Percentiles rank a stretch among this genome's conserved stretches.
phyloP scores from a whole-genome alignment of 2,113 vertebrate species.

The Muntiacus reevesi region DNA sequence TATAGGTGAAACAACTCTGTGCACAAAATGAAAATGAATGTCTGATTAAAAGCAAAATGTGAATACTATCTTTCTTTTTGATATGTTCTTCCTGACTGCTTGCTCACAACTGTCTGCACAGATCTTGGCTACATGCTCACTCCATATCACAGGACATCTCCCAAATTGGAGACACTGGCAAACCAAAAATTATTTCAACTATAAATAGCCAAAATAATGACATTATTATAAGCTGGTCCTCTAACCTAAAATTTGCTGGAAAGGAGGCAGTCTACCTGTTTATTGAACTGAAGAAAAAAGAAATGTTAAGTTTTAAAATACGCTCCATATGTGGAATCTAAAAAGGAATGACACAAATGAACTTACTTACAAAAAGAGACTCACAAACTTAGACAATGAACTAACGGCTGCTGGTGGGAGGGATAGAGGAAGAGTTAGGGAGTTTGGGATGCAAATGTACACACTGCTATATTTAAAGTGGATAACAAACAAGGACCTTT shows the following conservation, averaged over 20 bases:
- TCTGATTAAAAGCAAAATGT: neutral
- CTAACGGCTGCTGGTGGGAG: neutral
- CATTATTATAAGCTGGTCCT: neutral
- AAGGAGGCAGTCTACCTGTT: neutral
- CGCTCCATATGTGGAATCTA: neutral
- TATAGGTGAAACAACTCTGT: neutral
- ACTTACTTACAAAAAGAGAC: neutral
- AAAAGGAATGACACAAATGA: neutral
- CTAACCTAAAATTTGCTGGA: neutral
- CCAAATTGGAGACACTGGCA: neutral
- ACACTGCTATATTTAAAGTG: neutral
- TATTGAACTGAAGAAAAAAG: neutral
- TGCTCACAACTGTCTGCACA: neutral
- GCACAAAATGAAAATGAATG: neutral
- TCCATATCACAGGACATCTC: neutral
- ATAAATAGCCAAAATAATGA: neutral
- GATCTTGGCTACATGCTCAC: neutral
- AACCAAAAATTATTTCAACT: neutral
- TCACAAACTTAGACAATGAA: neutral
- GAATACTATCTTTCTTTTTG: neutral
- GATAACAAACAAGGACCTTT: neutral
- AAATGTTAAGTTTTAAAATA: neutral
- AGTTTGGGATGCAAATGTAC: neutral
- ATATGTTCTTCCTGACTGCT: neutral
- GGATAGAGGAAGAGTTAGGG: neutral